phyloP scores from a whole-genome alignment of 2,113 vertebrate species.

The Tyrannus savana region DNA sequence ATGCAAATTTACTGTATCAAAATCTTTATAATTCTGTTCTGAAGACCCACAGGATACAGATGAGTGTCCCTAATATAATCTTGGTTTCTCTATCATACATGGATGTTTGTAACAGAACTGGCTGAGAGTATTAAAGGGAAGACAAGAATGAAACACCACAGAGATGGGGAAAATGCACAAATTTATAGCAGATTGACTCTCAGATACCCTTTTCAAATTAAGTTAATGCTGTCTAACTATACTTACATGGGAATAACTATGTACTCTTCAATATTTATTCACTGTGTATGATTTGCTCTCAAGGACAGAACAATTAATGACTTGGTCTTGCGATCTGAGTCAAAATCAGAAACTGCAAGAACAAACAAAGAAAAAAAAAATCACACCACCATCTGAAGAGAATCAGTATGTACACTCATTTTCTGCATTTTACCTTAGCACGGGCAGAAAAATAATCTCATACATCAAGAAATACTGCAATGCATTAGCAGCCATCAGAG shows the following conservation, averaged over 20 bases:
- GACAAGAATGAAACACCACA: not conserved
- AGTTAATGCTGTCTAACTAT: not conserved
- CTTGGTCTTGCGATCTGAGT: not conserved
- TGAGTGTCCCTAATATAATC: not conserved
- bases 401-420: not conserved
- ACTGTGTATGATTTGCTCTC: not conserved
- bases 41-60: not conserved
- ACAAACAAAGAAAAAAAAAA: not conserved
- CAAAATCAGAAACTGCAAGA: not conserved
- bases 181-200: not conserved
- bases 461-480: not conserved
- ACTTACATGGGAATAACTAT: not conserved
- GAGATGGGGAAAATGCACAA: not conserved
- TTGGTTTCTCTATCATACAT: not conserved
- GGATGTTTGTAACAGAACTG: not conserved
- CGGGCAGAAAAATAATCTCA: not conserved
- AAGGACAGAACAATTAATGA: not conserved
- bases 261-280: not conserved
- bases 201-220: not conserved
- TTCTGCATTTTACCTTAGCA: not conserved
- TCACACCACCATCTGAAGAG: not conserved
- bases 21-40: not conserved
- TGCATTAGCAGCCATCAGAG: not conserved
- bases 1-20: not conserved
- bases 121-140: not conserved